phyloP scores from a whole-genome alignment of 2,797 vertebrate species.

The Thaleichthys pacificus region DNA sequence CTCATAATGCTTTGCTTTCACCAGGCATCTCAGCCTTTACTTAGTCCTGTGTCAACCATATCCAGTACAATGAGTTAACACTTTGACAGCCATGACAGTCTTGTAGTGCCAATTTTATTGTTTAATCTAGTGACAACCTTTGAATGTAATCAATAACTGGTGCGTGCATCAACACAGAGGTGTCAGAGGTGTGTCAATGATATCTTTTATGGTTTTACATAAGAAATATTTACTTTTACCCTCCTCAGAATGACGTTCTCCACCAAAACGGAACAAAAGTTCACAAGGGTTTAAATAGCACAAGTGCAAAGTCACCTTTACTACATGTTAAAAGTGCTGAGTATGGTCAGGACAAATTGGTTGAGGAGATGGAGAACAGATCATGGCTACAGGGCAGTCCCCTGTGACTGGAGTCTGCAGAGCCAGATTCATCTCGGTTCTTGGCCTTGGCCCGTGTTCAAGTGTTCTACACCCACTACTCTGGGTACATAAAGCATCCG shows the following conservation, averaged over 20 bases:
- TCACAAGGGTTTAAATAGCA: slow-evolving; percentile 3
- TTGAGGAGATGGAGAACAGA: slow-evolving; percentile 5
- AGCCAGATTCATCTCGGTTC: background rate
- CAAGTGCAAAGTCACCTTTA: slow-evolving; percentile 13
- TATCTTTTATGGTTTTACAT: background rate
- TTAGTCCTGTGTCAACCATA: background rate
- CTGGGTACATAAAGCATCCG: slow-evolving; percentile 37
- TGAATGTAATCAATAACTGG: background rate
- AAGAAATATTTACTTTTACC: too few species aligned
- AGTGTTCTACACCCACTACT: slow-evolving; percentile 23
- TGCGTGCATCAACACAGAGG: background rate
- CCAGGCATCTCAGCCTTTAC: too few species aligned
- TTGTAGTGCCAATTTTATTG: background rate
- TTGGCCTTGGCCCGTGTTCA: slow-evolving; percentile 12
- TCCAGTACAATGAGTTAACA: background rate
- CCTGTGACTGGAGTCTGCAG: slow-evolving; percentile 16
- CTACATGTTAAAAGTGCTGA: background rate
- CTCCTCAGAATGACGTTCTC: too few species aligned
- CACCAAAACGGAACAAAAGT: background rate
- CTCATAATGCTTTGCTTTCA: too few species aligned
- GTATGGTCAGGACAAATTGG: background rate
- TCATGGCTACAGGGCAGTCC: background rate
- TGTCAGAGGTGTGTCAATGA: too few species aligned
- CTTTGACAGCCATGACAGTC: background rate
- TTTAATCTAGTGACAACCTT: background rate